Percentiles rank a stretch among this genome's conserved stretches.
Conservation (phyloP, 2,888 invertebrate genomes). For the Cylindroiulus punctatus region DNA sequence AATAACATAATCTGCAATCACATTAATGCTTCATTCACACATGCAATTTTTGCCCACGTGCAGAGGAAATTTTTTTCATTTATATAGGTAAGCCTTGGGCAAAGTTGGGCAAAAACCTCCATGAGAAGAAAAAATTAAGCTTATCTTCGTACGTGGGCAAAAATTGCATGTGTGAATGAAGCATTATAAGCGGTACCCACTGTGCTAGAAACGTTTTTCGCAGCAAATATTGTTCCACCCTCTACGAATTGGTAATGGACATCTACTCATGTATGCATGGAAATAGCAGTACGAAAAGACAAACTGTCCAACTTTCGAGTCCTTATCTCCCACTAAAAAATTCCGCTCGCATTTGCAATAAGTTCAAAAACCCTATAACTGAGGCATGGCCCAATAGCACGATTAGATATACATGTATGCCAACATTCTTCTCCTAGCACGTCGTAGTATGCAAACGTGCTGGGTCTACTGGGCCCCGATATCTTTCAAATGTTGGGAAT, state of each 20-base stretch:
- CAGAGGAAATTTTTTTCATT: no score
- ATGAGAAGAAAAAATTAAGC: no score
- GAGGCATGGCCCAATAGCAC: neutral
- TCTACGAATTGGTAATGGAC: neutral
- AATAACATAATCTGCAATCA: no score
- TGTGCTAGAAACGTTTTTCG: neutral
- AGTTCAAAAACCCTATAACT: conserved; percentile 27
- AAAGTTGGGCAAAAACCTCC: no score
- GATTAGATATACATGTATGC: neutral
- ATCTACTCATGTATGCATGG: neutral
- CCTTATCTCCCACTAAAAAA: conserved; percentile 25
- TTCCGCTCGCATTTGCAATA: conserved; percentile 6
- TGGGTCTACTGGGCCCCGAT: neutral
- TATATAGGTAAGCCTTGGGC: no score
- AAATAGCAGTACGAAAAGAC: neutral
- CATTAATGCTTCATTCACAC: neutral
- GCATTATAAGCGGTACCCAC: neutral
- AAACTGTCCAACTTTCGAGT: neutral
- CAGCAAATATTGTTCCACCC: neutral
- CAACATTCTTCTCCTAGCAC: neutral
- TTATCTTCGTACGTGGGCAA: no score
- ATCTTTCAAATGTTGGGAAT: neutral
- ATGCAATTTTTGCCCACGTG: no score
- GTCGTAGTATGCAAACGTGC: neutral
- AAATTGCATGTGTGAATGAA: neutral